Base-by-base conservation (phyloP, 1,140 invertebrate species). In the Kradibia gibbosae region DNA sequence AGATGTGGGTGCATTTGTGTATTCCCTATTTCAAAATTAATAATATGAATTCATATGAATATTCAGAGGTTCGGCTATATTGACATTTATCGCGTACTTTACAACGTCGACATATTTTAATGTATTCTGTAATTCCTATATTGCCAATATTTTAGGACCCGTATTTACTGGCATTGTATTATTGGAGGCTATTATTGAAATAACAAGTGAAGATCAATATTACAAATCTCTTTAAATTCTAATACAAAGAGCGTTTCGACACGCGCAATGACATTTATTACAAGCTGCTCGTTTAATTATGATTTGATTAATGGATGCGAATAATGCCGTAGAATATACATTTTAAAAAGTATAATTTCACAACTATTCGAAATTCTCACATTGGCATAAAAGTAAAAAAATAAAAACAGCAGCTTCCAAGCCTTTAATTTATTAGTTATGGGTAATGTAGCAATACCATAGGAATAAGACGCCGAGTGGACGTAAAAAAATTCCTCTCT, bases 361-460 rank as follows among this genome's bases (percentile, higher is more conserved):
- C 39, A 67, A 39, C 62, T 67, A 67, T 67, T 67, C 17, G 39
- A 11, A 67, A 67, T 39, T 67, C 20, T 67, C n/a, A 67, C 39
- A 39, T 39, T 67, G 34, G 25, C 20, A 20, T 39, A 67, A 39
- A 22, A 39, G 11, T 39, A 67, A 39, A n/a, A 62, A 17, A 1
- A 36, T 62, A 3, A 62, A 67, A 67, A 39, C 39, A 67, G 15
- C 36, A 39, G 34, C 22, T n/a, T n/a, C n/a, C n/a, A n/a, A n/a
- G n/a, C 31, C 31, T 62, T 62, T 62, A 22, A 67, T 34, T 67
- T 13, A 17, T 22, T 39, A 67, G n/a, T n/a, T n/a, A n/a, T n/a
- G n/a, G n/a, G n/a, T n/a, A n/a, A n/a, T n/a, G n/a, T n/a, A n/a
- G n/a, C n/a, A n/a, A n/a, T n/a, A n/a, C n/a, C n/a, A n/a, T n/a